These are phyloP conservation scores for Brachionus paranguensis DNA, from an alignment of 1,140 invertebrate species.

Conservation along the genomic window DNA sequence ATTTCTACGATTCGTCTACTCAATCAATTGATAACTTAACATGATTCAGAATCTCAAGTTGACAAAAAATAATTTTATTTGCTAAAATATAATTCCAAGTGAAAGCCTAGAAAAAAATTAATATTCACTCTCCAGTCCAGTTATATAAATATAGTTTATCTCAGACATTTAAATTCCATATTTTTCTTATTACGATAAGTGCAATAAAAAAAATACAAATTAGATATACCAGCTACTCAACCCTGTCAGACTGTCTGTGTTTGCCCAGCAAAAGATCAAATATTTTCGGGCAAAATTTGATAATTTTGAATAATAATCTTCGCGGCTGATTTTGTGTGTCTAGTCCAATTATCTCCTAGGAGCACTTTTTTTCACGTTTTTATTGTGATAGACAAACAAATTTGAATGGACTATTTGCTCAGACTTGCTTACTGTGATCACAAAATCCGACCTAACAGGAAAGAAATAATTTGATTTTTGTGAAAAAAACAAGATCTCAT, in stretches of 20 bases:
- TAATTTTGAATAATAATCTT: slow-evolving; percentile 10
- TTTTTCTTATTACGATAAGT: slow-evolving; percentile 13
- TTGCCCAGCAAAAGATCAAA: neutral
- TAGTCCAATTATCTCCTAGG: slow-evolving; percentile 14
- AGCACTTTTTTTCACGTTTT: neutral
- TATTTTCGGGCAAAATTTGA: neutral
- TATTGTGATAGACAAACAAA: neutral
- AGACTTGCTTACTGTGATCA: neutral
- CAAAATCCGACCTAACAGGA: neutral
- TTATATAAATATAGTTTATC: neutral
- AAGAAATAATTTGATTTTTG: neutral
- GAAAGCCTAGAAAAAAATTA: neutral
- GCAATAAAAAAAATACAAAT: neutral
- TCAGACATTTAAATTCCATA: neutral
- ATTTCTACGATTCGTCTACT: slow-evolving; percentile 9
- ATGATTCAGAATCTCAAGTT: slow-evolving; percentile 19
- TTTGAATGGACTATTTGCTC: neutral
- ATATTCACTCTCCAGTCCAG: neutral
- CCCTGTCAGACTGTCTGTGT: slow-evolving; percentile 20
- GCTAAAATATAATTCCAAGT: neutral
- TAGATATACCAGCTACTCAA: neutral
- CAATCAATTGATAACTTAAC: slow-evolving; percentile 32
- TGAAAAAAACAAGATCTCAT: neutral
- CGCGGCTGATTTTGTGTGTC: neutral
- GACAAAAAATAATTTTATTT: slow-evolving; percentile 17